Base-by-base conservation (phyloP, 2,797 vertebrate genomes). In the Scleropages formosus region DNA sequence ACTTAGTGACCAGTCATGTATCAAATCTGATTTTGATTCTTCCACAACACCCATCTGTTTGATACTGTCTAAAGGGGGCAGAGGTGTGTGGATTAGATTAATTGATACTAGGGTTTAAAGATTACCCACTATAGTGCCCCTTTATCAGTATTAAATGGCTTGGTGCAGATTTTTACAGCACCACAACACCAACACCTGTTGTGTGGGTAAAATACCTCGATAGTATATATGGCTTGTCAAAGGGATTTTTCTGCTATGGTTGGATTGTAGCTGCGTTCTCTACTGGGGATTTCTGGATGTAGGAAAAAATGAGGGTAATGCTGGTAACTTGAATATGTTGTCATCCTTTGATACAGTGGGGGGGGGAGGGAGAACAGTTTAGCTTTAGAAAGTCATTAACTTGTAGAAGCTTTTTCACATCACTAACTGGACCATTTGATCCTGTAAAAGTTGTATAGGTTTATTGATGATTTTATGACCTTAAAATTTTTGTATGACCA, bases 391-490 rank as follows among this genome's bases (percentile, higher is more conserved):
- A 92, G 93, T 93, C 90, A 94, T 93, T 75, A 92, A 93, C 75
- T 81, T 79, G 78, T 65, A 82, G 81, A 71, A 82, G 77, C 53
- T 70, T 8, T 77, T 75, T 94, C 92, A 93, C 93, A 93, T 91
- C 93, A 93, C 95, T 95, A 95, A 93, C 90, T 94, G 94, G 95
- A 96, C 92, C 93, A 94, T 95, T 94, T 93, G 93, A 94, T 94
- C 95, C 94, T 92, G 94, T 97, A 97, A 97, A 94, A 95, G 94
- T 96, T 97, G 96, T 98, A 98, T 98, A 98, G 97, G 95, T 97
- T 94, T 97, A 96, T 96, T 96, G 94, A 95, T 96, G 94, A 95
- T 96, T 97, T 98, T 95, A 96, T 96, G 94, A 96, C 95, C 92
- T 93, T 94, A 92, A 95, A 96, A 95, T 93, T 96, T 90, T 85